A percentile compares a stretch with the other conserved stretches of the same genome.
Conservation (phyloP, 1,140 invertebrate genomes). For the Drosophila kikkawai region DNA sequence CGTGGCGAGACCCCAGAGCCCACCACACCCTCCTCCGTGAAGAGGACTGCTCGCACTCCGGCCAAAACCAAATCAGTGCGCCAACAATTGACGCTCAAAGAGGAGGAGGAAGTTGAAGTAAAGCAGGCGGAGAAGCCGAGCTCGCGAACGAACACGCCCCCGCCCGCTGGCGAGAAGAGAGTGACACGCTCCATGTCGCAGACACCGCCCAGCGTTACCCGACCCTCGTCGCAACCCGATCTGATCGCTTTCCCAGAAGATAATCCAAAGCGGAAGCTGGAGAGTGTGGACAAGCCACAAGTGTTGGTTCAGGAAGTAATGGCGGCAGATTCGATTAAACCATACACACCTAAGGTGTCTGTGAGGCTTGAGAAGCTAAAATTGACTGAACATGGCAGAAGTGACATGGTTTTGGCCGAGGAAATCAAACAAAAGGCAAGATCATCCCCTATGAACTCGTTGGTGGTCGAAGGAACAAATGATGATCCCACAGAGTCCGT, state of each 20-base stretch:
- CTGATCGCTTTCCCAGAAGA: not conserved
- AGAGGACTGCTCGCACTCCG: constrained; percentile 45
- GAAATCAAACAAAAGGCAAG: not conserved
- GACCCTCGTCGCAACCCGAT: constrained; percentile 7
- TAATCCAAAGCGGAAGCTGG: not conserved
- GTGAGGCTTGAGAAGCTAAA: constrained; percentile 19
- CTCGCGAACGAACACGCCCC: not conserved
- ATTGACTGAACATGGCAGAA: not conserved
- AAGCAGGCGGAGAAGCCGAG: not conserved
- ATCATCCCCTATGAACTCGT: not conserved
- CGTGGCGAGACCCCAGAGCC: constrained; percentile 67
- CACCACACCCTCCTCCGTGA: constrained; percentile 34
- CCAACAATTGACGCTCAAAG: constrained; percentile 48
- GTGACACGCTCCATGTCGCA: constrained; percentile 69
- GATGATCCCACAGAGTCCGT: not conserved
- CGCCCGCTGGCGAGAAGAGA: constrained; percentile 28
- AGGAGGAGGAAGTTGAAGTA: constrained; percentile 20
- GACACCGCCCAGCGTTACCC: constrained; percentile 49
- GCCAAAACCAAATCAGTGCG: constrained; percentile 38
- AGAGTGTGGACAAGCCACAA: not conserved
- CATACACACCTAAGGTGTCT: not conserved
- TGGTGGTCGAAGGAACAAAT: not conserved
- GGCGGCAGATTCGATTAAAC: not conserved
- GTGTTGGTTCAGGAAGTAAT: not conserved
- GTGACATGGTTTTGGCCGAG: too few species aligned